These are phyloP conservation scores for Drosophila quadrilineata DNA, from an alignment of 1,140 invertebrate genomes.

Conservation along the genomic window DNA sequence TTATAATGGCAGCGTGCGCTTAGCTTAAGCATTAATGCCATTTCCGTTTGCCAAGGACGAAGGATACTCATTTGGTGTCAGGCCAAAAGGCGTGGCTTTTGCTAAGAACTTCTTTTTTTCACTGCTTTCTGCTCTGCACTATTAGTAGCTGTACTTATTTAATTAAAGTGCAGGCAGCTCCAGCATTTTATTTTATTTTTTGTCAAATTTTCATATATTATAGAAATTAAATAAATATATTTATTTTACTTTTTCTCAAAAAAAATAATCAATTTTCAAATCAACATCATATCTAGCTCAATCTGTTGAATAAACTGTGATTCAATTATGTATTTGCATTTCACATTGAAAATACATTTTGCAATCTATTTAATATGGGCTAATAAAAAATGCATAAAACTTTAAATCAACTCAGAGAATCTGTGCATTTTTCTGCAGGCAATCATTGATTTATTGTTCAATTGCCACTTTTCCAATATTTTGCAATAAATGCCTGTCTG, in stretches of 20 bases:
- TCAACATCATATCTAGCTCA: no score
- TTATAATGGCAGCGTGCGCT: slow-evolving; percentile 55
- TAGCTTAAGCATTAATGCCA: slow-evolving; percentile 66
- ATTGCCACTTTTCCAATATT: slow-evolving; percentile 13
- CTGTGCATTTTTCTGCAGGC: background rate
- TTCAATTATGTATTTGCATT: no score
- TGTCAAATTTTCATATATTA: no score
- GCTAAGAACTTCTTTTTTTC: background rate
- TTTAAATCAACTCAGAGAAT: background rate
- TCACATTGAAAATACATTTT: no score
- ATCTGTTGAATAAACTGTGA: no score
- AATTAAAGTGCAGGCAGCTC: background rate
- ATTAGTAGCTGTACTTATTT: background rate
- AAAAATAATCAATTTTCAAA: no score
- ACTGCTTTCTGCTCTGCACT: background rate
- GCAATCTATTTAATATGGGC: no score
- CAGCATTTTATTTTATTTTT: no score
- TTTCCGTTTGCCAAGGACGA: slow-evolving; percentile 48
- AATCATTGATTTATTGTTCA: slow-evolving; percentile 2
- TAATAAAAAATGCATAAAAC: no score
- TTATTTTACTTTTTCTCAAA: no score
- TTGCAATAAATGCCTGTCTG: slow-evolving; percentile 10
- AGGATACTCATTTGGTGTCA: background rate
- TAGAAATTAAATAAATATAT: no score
- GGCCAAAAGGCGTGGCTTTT: slow-evolving; percentile 22